phyloP scores from a whole-genome alignment of 2,797 vertebrate species.

The Argyrosomus regius region DNA sequence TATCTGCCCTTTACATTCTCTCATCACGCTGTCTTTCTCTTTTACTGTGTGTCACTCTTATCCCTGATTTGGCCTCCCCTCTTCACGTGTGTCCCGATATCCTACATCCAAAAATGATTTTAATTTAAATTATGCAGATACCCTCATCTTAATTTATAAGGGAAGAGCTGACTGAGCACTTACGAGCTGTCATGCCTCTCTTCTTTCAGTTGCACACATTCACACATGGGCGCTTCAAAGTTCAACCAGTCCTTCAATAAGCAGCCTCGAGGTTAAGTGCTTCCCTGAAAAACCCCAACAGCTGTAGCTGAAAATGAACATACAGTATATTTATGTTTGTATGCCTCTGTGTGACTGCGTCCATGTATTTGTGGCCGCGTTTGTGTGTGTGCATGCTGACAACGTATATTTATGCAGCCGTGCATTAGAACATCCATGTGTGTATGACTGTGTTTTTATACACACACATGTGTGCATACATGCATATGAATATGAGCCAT shows the following conservation, averaged over 20 bases:
- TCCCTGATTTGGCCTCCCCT: neutral
- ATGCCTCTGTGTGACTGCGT: neutral
- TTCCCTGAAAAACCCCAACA: constrained; percentile 6
- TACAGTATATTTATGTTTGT: neutral
- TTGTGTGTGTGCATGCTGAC: neutral
- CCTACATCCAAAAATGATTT: neutral
- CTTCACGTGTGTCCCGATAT: neutral
- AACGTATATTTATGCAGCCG: neutral
- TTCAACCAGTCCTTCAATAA: constrained; percentile 31
- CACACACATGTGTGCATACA: neutral
- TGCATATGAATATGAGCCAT: constrained; percentile 48
- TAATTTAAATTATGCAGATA: neutral
- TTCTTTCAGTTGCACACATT: neutral
- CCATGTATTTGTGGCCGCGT: neutral
- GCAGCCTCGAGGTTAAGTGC: neutral
- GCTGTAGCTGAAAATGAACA: neutral
- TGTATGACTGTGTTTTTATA: constrained; percentile 3
- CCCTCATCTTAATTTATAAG: neutral
- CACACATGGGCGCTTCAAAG: constrained; percentile 22
- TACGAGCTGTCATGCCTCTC: neutral
- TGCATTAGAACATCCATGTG: neutral
- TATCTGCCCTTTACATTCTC: neutral
- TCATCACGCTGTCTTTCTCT: neutral
- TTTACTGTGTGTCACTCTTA: neutral
- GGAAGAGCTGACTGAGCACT: neutral